Evolutionary conservation across 2,797 vertebrate species (phyloP).

Genomic region (Coccyzus lansbergi): DNA sequence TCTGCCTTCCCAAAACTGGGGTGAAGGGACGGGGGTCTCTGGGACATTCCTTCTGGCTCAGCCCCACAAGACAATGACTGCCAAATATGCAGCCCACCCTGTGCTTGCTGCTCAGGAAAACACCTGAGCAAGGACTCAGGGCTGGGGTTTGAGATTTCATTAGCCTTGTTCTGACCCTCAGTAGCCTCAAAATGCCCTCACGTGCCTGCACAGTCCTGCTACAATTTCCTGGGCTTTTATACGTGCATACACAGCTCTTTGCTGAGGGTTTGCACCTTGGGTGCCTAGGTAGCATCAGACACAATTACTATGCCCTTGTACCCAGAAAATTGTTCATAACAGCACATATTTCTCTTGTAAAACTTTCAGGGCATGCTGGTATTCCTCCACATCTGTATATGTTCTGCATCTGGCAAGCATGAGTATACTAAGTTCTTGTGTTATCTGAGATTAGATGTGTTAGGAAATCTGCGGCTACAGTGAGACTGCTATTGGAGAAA

Average conservation of each 20-base stretch:
- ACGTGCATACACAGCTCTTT: background rate
- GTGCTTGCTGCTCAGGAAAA: background rate
- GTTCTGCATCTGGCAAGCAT: background rate
- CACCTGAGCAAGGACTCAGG: fast-evolving
- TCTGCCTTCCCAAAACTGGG: background rate
- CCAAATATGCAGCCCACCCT: background rate
- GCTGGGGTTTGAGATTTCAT: fast-evolving
- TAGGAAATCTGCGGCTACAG: constrained; percentile 15
- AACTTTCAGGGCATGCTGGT: background rate
- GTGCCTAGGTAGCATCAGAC: background rate
- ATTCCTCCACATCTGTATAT: constrained; percentile 40
- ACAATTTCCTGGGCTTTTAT: background rate
- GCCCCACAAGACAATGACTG: background rate
- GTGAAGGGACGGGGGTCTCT: background rate
- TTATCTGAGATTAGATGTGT: constrained; percentile 5
- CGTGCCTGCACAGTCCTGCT: background rate
- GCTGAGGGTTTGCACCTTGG: background rate
- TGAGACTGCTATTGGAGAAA: constrained; percentile 30
- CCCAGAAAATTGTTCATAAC: background rate
- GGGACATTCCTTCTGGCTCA: background rate
- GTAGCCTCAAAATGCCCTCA: background rate
- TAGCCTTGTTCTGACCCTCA: background rate
- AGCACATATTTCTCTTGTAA: background rate
- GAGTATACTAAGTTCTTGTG: background rate
- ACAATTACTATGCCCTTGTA: background rate